Base-by-base conservation (phyloP, 2,113 vertebrate species). In the Centropus unirufus region DNA sequence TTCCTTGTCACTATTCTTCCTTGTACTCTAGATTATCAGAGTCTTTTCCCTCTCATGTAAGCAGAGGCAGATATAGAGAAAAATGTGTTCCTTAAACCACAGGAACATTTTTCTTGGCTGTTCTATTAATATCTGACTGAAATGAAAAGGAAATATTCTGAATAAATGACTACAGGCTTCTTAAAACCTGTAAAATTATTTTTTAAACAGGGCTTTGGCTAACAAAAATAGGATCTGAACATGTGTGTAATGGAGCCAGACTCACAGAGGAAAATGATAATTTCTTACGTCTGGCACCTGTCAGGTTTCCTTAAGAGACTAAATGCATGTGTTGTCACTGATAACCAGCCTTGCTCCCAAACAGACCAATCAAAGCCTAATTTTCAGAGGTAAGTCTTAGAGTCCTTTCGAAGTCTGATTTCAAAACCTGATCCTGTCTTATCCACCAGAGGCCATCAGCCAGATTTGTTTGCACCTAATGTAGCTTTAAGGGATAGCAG, bases 11-110 rank as follows among this genome's bases (percentile, higher is more conserved):
- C 59, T 66, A 94, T 93, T 89, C 49, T 75, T 92, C 68, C 87
- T 95, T 72, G 39, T 91, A 34, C 46, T 80, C 52, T 83, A 94
- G 92, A 83, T 96, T 93, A 94, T 89, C 91, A 92, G 92, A 95
- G 66, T 59, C 66, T 92, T 90, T 93, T 32, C 55, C 13, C 54
- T 18, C 64, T 83, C 57, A 51, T 77, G 42, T 94, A 93, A 96
- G 79, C 63, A 91, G 78, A 86, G 75, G 70, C 58, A 91, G 78
- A 94, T 87, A 76, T 1, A 77, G 84, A 95, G 75, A 95, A 95
- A 91, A 93, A 92, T 63, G 24, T 47, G 44, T 63, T 94, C 84
- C 87, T 92, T 51, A 73, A 72, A 79, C 82, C 57, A 88, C 4
- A 2, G 46, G 30, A 93, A 88, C 57, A 55, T 87, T 93, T 87